Conservation (phyloP, 2,797 vertebrate species). For the Cottoperca gobio region DNA sequence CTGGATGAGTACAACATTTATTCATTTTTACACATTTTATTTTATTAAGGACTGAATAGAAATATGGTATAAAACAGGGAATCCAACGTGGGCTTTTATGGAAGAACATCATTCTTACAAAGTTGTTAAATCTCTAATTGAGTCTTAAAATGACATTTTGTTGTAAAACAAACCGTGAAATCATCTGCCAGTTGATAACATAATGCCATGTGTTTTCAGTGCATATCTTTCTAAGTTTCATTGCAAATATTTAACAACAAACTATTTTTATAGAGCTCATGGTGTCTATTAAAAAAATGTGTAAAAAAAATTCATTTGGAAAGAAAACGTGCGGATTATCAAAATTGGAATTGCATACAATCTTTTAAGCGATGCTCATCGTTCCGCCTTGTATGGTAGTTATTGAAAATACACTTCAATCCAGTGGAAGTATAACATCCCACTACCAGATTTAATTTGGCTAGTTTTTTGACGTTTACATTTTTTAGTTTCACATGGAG, state of each 20-base stretch:
- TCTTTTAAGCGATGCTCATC: not conserved
- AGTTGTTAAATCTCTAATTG: slow-evolving; percentile 21
- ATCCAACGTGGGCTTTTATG: slow-evolving; percentile 10
- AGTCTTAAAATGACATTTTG: slow-evolving; percentile 9
- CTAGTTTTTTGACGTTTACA: not conserved
- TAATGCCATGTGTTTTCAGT: not conserved
- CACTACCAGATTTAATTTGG: not conserved
- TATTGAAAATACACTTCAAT: not conserved
- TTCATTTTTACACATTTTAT: slow-evolving; percentile 6
- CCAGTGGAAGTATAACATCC: not conserved
- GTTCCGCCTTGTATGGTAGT: not conserved
- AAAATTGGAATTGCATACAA: not conserved
- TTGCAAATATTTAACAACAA: not conserved
- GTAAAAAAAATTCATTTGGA: not conserved
- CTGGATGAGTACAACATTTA: not conserved
- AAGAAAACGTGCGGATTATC: not conserved
- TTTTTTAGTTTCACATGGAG: slow-evolving; percentile 8
- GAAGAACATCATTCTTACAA: not conserved
- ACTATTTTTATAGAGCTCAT: not conserved
- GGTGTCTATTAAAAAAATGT: not conserved
- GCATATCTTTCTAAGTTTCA: not conserved
- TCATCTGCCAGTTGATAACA: not conserved
- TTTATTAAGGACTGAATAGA: not conserved
- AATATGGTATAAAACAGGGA: slow-evolving; percentile 1
- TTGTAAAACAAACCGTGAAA: not conserved